Evolutionary conservation across 2,888 invertebrate genomes (phyloP), one percentile per base, ranked within the genome.

Genomic region (Drosophila vallismaia): DNA sequence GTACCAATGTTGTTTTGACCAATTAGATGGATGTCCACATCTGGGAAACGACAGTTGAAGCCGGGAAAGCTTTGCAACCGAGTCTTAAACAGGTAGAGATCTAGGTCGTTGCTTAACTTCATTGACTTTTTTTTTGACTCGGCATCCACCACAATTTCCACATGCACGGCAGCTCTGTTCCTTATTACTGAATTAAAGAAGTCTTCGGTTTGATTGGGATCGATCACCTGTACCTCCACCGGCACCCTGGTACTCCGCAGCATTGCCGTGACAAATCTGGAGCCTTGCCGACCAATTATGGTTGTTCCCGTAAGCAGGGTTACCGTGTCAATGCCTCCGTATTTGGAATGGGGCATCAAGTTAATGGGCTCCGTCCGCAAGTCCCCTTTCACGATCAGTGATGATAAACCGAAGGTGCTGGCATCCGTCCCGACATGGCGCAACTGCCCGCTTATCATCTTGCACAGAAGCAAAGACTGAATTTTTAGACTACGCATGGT

Each of bases 1-100:
- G 86, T 85, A 6, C 88, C 89, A 64, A 75, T 77, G 50, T 87
- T 88, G 62, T 90, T 90, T 44, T 90, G 85, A 28, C 76, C 76
- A 3, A 89, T 71, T n/a, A 90, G 24, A 14, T 77, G 74, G 3
- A 90, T 82, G 52, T 89, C 71, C 0, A 86, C 71, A 44, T 74
- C 51, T 1, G 85, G 79, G 40, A 75, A 79, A 6, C 58, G 78
- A 8, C 75, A 79, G 0, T 76, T 75, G 54, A 78, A 89, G n/a
- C 89, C 90, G 0, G 77, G 75, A 66, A 87, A 86, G 4, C 77
- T 78, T 36, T 79, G 83, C 24, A 82, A 29, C 1, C 80, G 77
- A 4, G 86, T 69, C 46, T 87, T 76, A 9, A 84, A 79, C 4
- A 82, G 79, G 52, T 75, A 73, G 28, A 89, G 51, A 31, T 86